Conservation (phyloP, 2,888 invertebrate species). For the Pandemis heparana region DNA sequence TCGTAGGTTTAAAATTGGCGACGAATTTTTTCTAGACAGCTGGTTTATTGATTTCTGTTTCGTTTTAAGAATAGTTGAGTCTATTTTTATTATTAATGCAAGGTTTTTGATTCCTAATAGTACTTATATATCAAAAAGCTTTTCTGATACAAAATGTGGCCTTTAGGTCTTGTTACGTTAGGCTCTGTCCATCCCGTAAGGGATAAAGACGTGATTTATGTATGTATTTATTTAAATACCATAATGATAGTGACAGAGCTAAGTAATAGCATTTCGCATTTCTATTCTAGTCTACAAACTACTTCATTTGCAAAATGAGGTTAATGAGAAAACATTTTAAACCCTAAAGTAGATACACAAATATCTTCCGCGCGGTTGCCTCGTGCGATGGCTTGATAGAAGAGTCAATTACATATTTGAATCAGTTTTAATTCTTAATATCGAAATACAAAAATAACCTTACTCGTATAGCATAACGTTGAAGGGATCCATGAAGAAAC, state of each 20-base stretch:
- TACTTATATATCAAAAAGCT: no score
- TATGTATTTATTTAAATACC: no score
- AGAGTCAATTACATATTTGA: not conserved
- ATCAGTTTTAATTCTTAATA: no score
- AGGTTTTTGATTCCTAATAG: no score
- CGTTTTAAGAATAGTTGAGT: not conserved
- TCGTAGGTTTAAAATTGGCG: slow-evolving; percentile 25
- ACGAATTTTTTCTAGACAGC: slow-evolving; percentile 10
- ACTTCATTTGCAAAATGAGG: not conserved
- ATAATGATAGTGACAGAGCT: no score
- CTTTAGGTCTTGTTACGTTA: no score
- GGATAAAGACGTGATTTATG: no score
- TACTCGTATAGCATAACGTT: slow-evolving; percentile 78
- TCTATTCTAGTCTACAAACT: no score
- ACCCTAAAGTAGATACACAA: not conserved
- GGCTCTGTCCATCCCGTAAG: no score
- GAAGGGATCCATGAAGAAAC: slow-evolving; percentile 62
- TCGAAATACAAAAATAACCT: slow-evolving; percentile 51
- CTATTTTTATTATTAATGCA: not conserved
- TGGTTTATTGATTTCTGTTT: not conserved
- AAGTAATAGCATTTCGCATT: no score
- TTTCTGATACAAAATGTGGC: no score
- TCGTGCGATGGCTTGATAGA: not conserved
- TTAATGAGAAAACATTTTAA: not conserved
- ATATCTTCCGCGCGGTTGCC: not conserved